Conservation (phyloP, 1,140 invertebrate species). For the silkworm (Bombyx mori) region DNA sequence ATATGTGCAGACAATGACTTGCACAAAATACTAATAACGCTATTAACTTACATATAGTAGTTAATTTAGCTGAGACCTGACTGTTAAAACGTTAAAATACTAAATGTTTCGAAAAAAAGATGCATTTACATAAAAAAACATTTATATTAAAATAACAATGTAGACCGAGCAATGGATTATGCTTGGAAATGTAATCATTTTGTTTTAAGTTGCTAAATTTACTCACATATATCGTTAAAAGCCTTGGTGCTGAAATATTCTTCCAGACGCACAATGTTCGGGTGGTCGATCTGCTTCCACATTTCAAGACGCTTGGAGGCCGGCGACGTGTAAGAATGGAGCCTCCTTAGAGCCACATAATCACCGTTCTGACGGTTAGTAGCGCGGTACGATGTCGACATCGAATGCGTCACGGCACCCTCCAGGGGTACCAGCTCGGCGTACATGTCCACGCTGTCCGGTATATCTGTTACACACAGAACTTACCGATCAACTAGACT, state of each 20-base stretch:
- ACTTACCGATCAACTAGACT: neutral
- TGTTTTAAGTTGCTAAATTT: neutral
- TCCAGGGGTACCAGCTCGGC: conserved; percentile 91
- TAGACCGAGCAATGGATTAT: neutral
- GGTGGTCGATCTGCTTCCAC: conserved; percentile 95
- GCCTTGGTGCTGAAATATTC: conserved; percentile 96
- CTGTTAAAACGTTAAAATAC: too few species aligned
- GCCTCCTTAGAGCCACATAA: conserved; percentile 87
- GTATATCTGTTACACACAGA: conserved; percentile 75
- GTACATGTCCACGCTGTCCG: conserved; percentile 90
- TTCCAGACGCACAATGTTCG: conserved; percentile 91
- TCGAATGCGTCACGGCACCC: conserved; percentile 54
- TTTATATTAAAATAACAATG: neutral
- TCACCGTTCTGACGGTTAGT: conserved; percentile 90
- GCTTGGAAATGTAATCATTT: neutral
- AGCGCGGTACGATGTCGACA: conserved; percentile 83
- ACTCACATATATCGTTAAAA: conserved; percentile 95
- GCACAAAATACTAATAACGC: too few species aligned
- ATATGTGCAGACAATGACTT: too few species aligned
- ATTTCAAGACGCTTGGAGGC: conserved; percentile 90
- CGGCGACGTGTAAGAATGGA: conserved; percentile 87
- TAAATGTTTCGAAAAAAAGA: too few species aligned
- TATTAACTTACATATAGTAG: too few species aligned
- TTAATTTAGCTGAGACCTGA: too few species aligned
- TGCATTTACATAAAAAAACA: neutral